Conservation (phyloP, 2,113 vertebrate species). For the Geococcyx californianus region DNA sequence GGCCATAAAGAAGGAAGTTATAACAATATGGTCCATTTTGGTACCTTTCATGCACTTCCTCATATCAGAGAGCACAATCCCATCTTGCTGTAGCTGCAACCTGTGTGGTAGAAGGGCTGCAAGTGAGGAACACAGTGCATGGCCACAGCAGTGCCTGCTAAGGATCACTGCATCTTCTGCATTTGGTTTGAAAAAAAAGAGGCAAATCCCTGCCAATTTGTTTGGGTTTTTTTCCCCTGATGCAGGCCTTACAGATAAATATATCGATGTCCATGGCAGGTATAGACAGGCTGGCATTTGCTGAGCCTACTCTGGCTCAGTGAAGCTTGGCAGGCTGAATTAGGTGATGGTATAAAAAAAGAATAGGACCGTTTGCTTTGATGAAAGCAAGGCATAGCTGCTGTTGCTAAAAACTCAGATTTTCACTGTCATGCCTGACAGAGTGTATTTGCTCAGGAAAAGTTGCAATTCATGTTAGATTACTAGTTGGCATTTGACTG, state of each 20-base stretch:
- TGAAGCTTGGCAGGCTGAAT: background rate
- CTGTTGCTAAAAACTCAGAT: background rate
- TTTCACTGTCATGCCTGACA: background rate
- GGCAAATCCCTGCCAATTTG: background rate
- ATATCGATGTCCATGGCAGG: background rate
- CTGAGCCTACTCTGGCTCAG: background rate
- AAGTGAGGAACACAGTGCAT: accelerated
- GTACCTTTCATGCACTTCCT: background rate
- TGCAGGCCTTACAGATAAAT: background rate
- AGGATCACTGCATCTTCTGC: background rate
- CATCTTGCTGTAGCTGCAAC: background rate
- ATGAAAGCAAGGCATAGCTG: background rate
- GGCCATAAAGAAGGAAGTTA: background rate
- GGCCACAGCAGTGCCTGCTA: background rate
- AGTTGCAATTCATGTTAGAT: background rate
- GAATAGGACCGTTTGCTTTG: background rate
- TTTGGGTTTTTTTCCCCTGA: background rate
- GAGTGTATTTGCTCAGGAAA: background rate
- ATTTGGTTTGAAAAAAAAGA: background rate
- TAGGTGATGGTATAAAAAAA: background rate
- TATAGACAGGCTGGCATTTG: background rate
- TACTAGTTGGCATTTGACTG: background rate
- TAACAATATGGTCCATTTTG: background rate
- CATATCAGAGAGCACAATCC: background rate
- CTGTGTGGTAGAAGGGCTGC: background rate